Conservation (phyloP, 2,888 invertebrate genomes). For the Baccha elongata region DNA sequence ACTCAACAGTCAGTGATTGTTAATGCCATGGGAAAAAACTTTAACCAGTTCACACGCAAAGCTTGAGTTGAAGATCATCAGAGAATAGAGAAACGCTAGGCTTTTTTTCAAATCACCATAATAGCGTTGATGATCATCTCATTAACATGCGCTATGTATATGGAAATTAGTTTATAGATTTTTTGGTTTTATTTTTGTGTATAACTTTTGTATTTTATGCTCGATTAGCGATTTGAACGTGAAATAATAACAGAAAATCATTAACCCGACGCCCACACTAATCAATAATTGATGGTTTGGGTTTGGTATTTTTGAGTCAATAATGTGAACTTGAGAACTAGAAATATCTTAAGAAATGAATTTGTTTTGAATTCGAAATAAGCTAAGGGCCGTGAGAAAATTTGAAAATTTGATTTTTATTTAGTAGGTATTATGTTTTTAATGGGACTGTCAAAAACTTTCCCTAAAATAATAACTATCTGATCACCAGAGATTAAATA, state of each 20-base stretch:
- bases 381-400: constrained; percentile 23
- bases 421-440: constrained; percentile 2
- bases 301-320: constrained; percentile 15
- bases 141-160: constrained; percentile 41
- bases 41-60: constrained; percentile 61
- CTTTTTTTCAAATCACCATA: constrained; percentile 7
- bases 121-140: constrained; percentile 42
- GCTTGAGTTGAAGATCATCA: background rate
- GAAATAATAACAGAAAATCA: constrained; percentile 17
- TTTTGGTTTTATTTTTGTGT: constrained; percentile 13
- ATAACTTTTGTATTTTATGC: constrained; percentile 17
- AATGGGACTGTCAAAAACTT: constrained; percentile 12
- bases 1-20: background rate
- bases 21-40: constrained; percentile 62
- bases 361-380: constrained; percentile 8
- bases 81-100: constrained; percentile 18
- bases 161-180: constrained; percentile 22
- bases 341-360: constrained; percentile 10
- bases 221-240: constrained; percentile 46
- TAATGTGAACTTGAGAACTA: constrained; percentile 32
- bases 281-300: background rate
- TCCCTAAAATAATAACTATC: constrained; percentile 1
- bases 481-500: constrained; percentile 1
- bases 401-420: background rate
- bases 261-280: constrained; percentile 60